A percentile compares a stretch with the other conserved stretches of the same genome.
These are phyloP conservation scores for Hippoglossus hippoglossus DNA, from an alignment of 2,797 vertebrate genomes.

Conservation along the genomic window DNA sequence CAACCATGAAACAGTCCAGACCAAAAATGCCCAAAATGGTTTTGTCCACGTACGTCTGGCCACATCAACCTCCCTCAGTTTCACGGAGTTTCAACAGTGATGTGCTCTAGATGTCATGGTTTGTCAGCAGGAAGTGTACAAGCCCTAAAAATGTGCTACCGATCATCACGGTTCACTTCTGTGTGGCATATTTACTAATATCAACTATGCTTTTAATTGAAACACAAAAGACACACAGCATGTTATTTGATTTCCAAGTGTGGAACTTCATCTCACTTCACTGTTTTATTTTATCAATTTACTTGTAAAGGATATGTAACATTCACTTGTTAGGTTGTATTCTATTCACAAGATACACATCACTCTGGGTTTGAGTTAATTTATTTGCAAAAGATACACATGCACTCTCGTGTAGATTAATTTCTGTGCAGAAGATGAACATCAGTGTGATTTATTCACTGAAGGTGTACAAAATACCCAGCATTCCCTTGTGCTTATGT, in stretches of 20 bases:
- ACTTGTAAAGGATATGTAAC: not conserved
- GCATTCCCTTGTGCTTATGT: not conserved
- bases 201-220: too few relatives aligned
- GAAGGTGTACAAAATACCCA: slow-evolving; percentile 5
- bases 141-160: too few relatives aligned
- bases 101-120: too few relatives aligned
- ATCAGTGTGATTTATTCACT: slow-evolving; percentile 28
- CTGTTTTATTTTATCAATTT: not conserved
- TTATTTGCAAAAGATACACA: slow-evolving; percentile 21
- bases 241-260: not conserved
- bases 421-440: slow-evolving; percentile 31
- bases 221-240: not conserved
- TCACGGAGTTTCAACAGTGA: not conserved
- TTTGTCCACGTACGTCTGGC: not conserved
- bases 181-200: too few relatives aligned
- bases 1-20: too few relatives aligned
- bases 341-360: too few relatives aligned
- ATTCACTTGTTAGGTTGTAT: too few relatives aligned
- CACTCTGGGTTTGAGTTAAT: slow-evolving; percentile 1
- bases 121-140: too few relatives aligned
- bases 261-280: not conserved
- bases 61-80: not conserved
- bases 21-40: not conserved
- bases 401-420: slow-evolving; percentile 31
- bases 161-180: too few relatives aligned